These are phyloP conservation scores for Dermolepida albohirtum DNA, from an alignment of 2,888 invertebrate species.

Conservation along the genomic window DNA sequence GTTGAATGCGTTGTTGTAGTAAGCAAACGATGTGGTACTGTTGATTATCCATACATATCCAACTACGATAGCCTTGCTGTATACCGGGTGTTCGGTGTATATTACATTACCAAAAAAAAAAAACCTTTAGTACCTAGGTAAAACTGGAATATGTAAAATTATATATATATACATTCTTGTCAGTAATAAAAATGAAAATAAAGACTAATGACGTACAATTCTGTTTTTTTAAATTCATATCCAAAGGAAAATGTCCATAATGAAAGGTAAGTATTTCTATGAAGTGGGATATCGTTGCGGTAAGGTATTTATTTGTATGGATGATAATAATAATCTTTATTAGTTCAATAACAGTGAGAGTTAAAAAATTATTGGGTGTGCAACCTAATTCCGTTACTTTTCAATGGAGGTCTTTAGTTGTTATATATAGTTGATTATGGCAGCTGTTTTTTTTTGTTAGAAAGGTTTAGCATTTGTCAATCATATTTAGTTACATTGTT, in stretches of 20 bases:
- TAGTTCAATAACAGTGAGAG: no score
- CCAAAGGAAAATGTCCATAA: no score
- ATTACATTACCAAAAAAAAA: slow-evolving; percentile 28
- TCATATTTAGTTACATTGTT: no score
- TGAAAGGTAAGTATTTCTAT: neutral
- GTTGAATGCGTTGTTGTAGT: slow-evolving; percentile 9
- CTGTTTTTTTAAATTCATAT: slow-evolving; percentile 7
- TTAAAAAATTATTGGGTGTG: no score
- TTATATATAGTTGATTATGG: no score
- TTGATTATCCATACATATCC: slow-evolving; percentile 49
- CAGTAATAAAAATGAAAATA: slow-evolving; percentile 42
- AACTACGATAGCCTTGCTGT: slow-evolving; percentile 52
- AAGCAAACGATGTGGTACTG: slow-evolving; percentile 49
- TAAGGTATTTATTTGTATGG: no score
- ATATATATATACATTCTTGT: slow-evolving; percentile 42
- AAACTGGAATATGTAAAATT: slow-evolving; percentile 26
- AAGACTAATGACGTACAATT: slow-evolving; percentile 18
- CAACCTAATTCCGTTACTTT: no score
- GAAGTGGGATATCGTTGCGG: no score
- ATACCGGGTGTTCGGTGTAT: slow-evolving; percentile 52
- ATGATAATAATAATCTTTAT: no score
- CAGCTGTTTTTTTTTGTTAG: no score
- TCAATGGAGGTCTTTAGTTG: no score
- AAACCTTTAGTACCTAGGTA: slow-evolving; percentile 40
- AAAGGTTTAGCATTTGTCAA: no score